Conservation (phyloP, 2,888 invertebrate genomes). For the Digitonthophagus gazella region DNA sequence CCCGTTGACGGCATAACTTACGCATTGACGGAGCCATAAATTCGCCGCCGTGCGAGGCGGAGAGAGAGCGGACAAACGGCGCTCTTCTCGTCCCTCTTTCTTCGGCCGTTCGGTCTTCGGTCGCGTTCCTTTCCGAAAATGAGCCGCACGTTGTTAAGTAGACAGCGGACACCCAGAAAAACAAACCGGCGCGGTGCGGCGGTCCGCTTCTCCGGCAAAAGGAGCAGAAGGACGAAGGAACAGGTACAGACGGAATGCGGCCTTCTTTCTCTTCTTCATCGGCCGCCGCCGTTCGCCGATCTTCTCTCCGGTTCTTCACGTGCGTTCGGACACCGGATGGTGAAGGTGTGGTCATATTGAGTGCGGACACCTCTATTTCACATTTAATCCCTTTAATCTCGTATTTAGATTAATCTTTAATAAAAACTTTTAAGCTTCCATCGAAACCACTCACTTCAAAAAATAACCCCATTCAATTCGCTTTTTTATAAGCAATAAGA, state of each 20-base stretch:
- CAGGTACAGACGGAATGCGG: constrained; percentile 14
- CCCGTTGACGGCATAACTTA: constrained; percentile 39
- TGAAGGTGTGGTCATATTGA: not conserved
- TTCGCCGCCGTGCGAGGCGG: constrained; percentile 38
- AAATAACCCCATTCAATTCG: too few relatives aligned
- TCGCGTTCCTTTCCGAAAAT: constrained; percentile 38
- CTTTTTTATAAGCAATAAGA: too few relatives aligned
- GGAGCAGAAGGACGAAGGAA: constrained; percentile 4
- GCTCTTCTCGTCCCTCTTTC: not conserved
- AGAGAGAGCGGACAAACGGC: constrained; percentile 27
- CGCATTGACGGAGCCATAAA: constrained; percentile 45
- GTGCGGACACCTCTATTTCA: constrained; percentile 1
- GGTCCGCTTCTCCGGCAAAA: constrained; percentile 3
- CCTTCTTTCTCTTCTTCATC: not conserved
- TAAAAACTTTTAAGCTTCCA: not conserved
- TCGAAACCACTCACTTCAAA: too few relatives aligned
- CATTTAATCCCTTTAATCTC: not conserved
- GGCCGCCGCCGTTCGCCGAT: constrained; percentile 4
- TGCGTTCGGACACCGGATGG: not conserved
- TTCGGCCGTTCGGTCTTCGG: constrained; percentile 29
- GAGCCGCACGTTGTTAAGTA: constrained; percentile 37
- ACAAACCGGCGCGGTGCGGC: constrained; percentile 28
- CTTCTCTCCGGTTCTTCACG: constrained; percentile 10
- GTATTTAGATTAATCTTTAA: not conserved
- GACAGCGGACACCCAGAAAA: constrained; percentile 36